These are phyloP conservation scores for Indri indri DNA, from an alignment of 2,113 vertebrate genomes.

Conservation along the genomic window DNA sequence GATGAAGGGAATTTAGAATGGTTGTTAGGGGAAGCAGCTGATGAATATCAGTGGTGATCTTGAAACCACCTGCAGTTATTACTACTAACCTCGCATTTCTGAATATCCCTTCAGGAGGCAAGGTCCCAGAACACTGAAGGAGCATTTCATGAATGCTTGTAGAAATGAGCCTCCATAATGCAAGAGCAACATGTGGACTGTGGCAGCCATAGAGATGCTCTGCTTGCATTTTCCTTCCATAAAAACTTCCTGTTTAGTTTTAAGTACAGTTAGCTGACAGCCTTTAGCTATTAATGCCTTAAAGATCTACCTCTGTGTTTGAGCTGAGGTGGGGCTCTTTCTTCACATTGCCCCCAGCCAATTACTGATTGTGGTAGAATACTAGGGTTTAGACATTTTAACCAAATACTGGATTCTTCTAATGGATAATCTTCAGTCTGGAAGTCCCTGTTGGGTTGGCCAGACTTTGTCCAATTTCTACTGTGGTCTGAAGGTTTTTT, in stretches of 20 bases:
- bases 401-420: background rate
- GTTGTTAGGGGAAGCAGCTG: background rate
- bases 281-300: background rate
- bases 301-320: background rate
- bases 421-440: background rate
- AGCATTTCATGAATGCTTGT: too few species aligned
- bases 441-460: background rate
- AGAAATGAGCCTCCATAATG: background rate
- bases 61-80: background rate
- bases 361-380: background rate
- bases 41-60: background rate
- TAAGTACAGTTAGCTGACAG: background rate
- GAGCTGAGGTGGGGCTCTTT: background rate
- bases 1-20: background rate
- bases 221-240: background rate
- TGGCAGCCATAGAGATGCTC: too few species aligned
- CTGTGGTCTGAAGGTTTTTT: background rate
- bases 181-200: too few species aligned
- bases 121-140: background rate
- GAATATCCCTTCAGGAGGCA: background rate
- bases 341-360: background rate
- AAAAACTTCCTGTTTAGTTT: background rate
- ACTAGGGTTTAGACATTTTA: background rate
- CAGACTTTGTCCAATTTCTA: background rate
- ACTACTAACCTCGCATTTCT: background rate